Percentiles rank a stretch among this genome's conserved stretches.
Conservation (phyloP, 2,888 invertebrate genomes). For the Teleogryllus oceanicus region DNA sequence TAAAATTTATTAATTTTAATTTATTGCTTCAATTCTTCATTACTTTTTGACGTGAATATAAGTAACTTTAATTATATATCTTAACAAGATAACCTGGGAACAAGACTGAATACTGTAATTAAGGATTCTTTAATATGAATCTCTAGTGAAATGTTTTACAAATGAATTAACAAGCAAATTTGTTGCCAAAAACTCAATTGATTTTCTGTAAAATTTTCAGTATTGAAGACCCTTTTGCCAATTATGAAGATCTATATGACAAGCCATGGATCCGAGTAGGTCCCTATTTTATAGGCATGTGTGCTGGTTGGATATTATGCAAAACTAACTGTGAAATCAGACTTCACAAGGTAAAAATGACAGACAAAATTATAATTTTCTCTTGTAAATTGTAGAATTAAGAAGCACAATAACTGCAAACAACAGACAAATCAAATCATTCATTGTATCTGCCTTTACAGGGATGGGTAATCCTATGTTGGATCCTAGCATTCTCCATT, state of each 20-base stretch:
- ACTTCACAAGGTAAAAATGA: conserved; percentile 32
- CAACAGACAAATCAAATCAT: too few species aligned
- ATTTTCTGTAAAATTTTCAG: conserved; percentile 30
- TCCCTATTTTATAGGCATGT: conserved; percentile 46
- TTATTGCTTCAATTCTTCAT: too few species aligned
- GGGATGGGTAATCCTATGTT: conserved; percentile 41
- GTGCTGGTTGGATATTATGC: conserved; percentile 42
- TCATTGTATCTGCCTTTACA: conserved; percentile 33
- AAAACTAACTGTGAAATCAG: conserved; percentile 33
- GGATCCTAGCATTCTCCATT: conserved; percentile 42
- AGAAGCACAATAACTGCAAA: neutral
- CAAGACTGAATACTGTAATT: too few species aligned
- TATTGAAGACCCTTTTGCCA: conserved; percentile 42
- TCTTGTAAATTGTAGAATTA: neutral
- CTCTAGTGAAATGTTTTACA: too few species aligned
- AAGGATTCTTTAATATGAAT: too few species aligned
- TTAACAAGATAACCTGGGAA: too few species aligned
- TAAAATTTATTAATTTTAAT: too few species aligned
- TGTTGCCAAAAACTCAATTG: neutral
- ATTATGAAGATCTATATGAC: conserved; percentile 44
- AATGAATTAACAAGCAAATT: too few species aligned
- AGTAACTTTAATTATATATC: too few species aligned
- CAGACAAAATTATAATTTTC: neutral
- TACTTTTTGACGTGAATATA: too few species aligned
- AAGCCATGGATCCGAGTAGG: conserved; percentile 47